phyloP scores from a whole-genome alignment of 1,140 invertebrate species.

The Polyergus mexicanus region DNA sequence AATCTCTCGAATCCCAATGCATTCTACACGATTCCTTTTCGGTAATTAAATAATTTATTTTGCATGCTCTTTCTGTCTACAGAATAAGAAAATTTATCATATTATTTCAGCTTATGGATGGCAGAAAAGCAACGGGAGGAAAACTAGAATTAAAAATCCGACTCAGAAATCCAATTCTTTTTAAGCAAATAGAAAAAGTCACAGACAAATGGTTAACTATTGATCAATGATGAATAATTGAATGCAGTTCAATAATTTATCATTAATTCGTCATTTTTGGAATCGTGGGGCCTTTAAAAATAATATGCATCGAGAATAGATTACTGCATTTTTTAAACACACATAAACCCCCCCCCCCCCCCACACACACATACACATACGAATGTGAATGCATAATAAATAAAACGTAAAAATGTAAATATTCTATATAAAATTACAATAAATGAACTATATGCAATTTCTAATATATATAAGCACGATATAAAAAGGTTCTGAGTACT shows the following conservation, averaged over 20 bases:
- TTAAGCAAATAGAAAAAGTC: slow-evolving; percentile 96
- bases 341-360: too few species aligned
- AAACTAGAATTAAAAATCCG: slow-evolving; percentile 97
- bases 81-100: neutral
- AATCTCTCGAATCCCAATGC: slow-evolving; percentile 94
- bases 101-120: slow-evolving; percentile 92
- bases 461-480: slow-evolving; percentile 14
- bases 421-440: neutral
- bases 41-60: slow-evolving; percentile 88
- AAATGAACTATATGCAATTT: neutral
- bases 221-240: slow-evolving; percentile 88
- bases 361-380: too few species aligned
- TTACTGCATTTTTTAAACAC: slow-evolving; percentile 7
- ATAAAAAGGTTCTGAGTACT: neutral
- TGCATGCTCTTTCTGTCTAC: neutral
- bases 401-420: slow-evolving; percentile 2
- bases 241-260: slow-evolving; percentile 1
- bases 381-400: neutral
- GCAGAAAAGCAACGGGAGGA: slow-evolving; percentile 94
- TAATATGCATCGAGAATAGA: neutral
- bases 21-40: slow-evolving; percentile 96
- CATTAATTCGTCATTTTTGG: neutral
- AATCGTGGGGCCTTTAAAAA: slow-evolving; percentile 37
- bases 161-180: slow-evolving; percentile 95
- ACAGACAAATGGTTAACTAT: slow-evolving; percentile 97